These are phyloP conservation scores for Dynastes maya DNA, from an alignment of 2,888 invertebrate genomes.

Conservation along the genomic window DNA sequence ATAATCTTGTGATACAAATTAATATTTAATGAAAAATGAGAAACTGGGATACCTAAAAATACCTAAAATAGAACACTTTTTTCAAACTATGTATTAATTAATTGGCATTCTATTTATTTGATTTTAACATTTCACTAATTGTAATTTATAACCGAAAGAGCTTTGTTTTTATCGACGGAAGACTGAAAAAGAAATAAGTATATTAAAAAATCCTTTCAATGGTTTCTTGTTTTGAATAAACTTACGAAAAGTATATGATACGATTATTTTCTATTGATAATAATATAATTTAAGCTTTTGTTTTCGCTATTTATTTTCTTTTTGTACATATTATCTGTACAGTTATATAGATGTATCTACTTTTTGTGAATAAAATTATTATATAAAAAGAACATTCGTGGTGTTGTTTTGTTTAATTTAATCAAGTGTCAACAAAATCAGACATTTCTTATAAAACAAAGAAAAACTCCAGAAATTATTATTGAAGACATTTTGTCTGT, in stretches of 20 bases:
- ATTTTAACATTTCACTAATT: background rate
- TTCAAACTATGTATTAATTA: too few relatives aligned
- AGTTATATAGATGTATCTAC: slow-evolving; percentile 54
- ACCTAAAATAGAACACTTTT: too few relatives aligned
- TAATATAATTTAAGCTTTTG: slow-evolving; percentile 34
- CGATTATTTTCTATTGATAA: background rate
- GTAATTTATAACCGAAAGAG: background rate
- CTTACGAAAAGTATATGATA: background rate
- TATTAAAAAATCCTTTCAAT: slow-evolving; percentile 6
- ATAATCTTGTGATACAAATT: slow-evolving; percentile 4
- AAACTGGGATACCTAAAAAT: too few relatives aligned
- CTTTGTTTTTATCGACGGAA: slow-evolving; percentile 36
- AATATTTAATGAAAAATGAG: background rate
- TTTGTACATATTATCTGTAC: slow-evolving; percentile 56
- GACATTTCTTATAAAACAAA: too few relatives aligned
- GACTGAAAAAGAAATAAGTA: slow-evolving; percentile 31
- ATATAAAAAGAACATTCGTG: slow-evolving; percentile 34
- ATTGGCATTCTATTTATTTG: too few relatives aligned
- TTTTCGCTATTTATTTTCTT: slow-evolving; percentile 50
- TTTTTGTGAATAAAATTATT: slow-evolving; percentile 56
- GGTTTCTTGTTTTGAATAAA: slow-evolving; percentile 16
- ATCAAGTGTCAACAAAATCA: too few relatives aligned
- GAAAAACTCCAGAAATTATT: too few relatives aligned
- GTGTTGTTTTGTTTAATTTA: too few relatives aligned
- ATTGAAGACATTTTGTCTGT: too few relatives aligned